phyloP scores from a whole-genome alignment of 2,888 invertebrate genomes.

The Thereva nobilitata region DNA sequence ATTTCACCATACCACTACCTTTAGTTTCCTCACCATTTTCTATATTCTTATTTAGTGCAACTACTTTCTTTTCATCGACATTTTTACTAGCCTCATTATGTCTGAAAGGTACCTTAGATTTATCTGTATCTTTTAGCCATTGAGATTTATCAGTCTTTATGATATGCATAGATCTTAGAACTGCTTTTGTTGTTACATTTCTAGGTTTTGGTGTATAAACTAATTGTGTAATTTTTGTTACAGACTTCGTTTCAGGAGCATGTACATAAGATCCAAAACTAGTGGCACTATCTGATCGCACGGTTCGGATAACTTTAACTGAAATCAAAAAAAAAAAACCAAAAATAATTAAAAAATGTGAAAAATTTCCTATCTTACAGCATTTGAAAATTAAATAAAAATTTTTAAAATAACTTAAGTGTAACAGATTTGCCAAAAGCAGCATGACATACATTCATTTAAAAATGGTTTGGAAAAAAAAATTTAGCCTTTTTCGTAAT shows the following conservation, averaged over 20 bases:
- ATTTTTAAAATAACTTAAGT: not conserved
- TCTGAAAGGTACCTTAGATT: too few relatives aligned
- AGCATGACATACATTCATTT: too few relatives aligned
- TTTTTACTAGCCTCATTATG: too few relatives aligned
- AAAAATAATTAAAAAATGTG: conserved; percentile 7
- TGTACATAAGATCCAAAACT: not conserved
- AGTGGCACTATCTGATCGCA: conserved; percentile 11
- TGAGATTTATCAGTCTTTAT: too few relatives aligned
- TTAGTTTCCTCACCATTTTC: too few relatives aligned
- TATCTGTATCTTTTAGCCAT: too few relatives aligned
- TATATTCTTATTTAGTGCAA: not conserved
- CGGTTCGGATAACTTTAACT: conserved; percentile 36
- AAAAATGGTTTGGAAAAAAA: too few relatives aligned
- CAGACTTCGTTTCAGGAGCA: conserved; percentile 19
- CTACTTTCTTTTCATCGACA: too few relatives aligned
- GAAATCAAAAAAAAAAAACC: not conserved
- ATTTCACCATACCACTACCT: not conserved
- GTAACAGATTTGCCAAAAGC: not conserved
- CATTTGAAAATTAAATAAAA: not conserved
- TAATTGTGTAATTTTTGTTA: conserved; percentile 37
- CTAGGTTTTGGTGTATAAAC: conserved; percentile 36
- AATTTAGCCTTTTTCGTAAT: too few relatives aligned
- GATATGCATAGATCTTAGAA: conserved; percentile 28
- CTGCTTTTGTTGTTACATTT: conserved; percentile 15
- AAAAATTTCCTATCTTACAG: not conserved